Evolutionary conservation across 1,140 invertebrate species (phyloP), one percentile per base, ranked within the genome.

Genomic region (Scaptodrosophila lebanonensis): DNA sequence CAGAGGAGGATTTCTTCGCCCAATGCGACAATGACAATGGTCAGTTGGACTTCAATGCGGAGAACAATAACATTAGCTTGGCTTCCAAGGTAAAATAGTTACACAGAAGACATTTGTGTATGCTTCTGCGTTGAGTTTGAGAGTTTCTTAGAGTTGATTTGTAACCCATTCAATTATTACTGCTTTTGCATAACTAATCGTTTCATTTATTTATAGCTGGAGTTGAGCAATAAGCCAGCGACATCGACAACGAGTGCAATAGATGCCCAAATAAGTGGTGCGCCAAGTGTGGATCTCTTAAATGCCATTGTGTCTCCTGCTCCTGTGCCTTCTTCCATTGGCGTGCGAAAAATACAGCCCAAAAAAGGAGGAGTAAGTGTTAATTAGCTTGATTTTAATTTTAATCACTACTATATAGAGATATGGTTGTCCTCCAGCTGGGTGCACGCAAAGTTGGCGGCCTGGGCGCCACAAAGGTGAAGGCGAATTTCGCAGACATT

Each of bases 391-490:
- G 0, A 5, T 40, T 18, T 12, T 36, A 12, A 3, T 48, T 15
- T n/a, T 2, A 6, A 6, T 12, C 9, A 33, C 15, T 2, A 7
- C 11, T 9, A 5, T 8, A 8, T 13, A 17, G 0, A 5, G 6
- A 1, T 8, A 13, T 35, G n/a, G n/a, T 5, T 4, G 27, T n/a
- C 3, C 20, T 39, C n/a, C 1, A 86, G 84, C 71, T 97, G 51
- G 95, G 95, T 8, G 92, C 90, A 18, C 66, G 72, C 0, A 98
- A 97, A 83, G 97, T 95, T 87, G 91, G 91, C 32, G 95, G 96
- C 1, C 87, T 99, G n/a, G 98, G 98, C 48, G 98, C 97, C n/a
- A 97, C 97, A 48, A 95, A 95, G 87, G 95, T 99, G 3, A 95
- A 93, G 72, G 91, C 93, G 8, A 97, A 99, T 88, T 99, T 99